Evolutionary conservation across 2,888 invertebrate species (phyloP), one percentile per base, ranked within the genome.

Genomic region (Seira ritae): DNA sequence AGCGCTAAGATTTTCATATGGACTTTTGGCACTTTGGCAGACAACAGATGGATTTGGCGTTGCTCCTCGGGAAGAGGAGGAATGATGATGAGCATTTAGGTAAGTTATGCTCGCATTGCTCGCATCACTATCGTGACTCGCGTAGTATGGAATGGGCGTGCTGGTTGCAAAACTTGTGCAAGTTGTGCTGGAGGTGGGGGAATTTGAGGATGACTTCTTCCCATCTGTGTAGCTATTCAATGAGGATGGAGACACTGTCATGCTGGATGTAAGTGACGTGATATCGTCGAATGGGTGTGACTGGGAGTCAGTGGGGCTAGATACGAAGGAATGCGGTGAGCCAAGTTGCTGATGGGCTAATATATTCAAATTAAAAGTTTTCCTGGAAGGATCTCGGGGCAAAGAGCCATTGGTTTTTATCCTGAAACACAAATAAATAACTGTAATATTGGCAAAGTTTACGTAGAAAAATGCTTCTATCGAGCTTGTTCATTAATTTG

Each of bases 361-460:
- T 0, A 37, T 50, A 22, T 83, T 71, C 12, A 66, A 10, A 22
- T 71, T 73, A 19, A 74, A 73, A 17, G 62, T 67, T 55, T 89
- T 91, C 89, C 92, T 93, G 87, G 85, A 71, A 0, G 75, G 71
- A 66, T 95, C 95, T 20, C 95, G 92, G 0, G 97, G 96, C 66
- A 97, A 91, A 0, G 97, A 97, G 0, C 97, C 97, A 90, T 97
- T 97, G 0, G 97, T 97, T 90, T 96, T 97, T 80, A 97, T 97
- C 89, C 96, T 94, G 91, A 10, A 90, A 91, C 77, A 77, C 0
- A 89, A n/a, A n/a, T n/a, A n/a, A n/a, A n/a, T n/a, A n/a, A n/a
- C n/a, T n/a, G n/a, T n/a, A n/a, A n/a, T n/a, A n/a, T n/a, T n/a
- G n/a, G n/a, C n/a, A n/a, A n/a, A n/a, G n/a, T n/a, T n/a, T n/a